A percentile compares a stretch with the other conserved stretches of the same genome.
Conservation (phyloP, 2,113 vertebrate species). For the Oophaga pumilio region DNA sequence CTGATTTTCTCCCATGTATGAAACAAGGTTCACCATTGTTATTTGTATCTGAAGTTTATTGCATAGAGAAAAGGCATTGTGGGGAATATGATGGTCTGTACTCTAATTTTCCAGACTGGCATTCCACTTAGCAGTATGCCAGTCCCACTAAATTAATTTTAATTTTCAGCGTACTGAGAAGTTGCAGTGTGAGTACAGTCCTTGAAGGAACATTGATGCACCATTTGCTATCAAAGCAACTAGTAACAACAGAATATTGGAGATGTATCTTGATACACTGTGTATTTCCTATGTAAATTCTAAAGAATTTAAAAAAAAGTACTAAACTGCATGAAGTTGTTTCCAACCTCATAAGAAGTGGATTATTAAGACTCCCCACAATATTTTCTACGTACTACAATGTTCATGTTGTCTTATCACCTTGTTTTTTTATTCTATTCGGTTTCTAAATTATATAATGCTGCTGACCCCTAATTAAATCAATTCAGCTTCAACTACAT, state of each 20-base stretch:
- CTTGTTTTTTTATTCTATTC: neutral
- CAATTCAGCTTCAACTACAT: constrained; percentile 35
- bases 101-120: too few relatives aligned
- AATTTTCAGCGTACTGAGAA: neutral
- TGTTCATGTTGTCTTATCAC: neutral
- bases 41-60: too few relatives aligned
- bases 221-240: too few relatives aligned
- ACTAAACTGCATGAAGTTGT: neutral
- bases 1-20: too few relatives aligned
- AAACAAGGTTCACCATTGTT: too few relatives aligned
- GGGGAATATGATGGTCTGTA: too few relatives aligned
- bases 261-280: too few relatives aligned
- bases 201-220: too few relatives aligned
- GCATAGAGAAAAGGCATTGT: too few relatives aligned
- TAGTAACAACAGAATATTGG: too few relatives aligned
- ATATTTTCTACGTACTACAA: neutral
- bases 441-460: constrained; percentile 9
- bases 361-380: neutral
- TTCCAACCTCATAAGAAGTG: neutral
- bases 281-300: neutral
- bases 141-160: too few relatives aligned
- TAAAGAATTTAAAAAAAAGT: neutral
- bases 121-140: too few relatives aligned
- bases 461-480: constrained; percentile 36
- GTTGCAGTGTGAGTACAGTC: neutral